phyloP scores from a whole-genome alignment of 2,888 invertebrate genomes.

The Cataglyphis cursor region DNA sequence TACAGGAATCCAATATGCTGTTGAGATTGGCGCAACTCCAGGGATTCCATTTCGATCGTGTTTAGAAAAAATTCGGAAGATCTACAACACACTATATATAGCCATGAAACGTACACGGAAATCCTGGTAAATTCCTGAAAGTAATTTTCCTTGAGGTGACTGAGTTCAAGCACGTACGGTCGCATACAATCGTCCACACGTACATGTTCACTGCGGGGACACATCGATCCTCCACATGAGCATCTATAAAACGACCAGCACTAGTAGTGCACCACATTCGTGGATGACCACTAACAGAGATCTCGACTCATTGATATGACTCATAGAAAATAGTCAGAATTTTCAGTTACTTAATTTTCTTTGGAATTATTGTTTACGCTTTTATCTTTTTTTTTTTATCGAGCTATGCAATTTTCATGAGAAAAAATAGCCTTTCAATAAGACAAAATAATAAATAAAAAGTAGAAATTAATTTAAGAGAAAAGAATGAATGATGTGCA shows the following conservation, averaged over 20 bases:
- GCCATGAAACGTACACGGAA: conserved; percentile 46
- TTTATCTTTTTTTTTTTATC: conserved; percentile 12
- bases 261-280: conserved; percentile 26
- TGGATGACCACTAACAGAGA: conserved; percentile 47
- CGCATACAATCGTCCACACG: conserved; percentile 41
- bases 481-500: not conserved
- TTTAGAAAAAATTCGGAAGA: conserved; percentile 39
- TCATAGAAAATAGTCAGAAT: conserved; percentile 61
- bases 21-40: conserved; percentile 48
- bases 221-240: conserved; percentile 31
- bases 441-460: not conserved
- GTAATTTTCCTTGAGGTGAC: conserved; percentile 52
- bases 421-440: not conserved
- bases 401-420: not conserved
- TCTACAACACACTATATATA: conserved; percentile 26
- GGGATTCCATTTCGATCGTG: conserved; percentile 64
- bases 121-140: conserved; percentile 49
- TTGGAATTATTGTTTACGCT: conserved; percentile 63
- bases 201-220: conserved; percentile 27
- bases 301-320: conserved; percentile 24
- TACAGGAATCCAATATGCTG: not conserved
- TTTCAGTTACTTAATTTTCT: conserved; percentile 71
- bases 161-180: conserved; percentile 51
- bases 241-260: conserved; percentile 25
- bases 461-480: not conserved